Conservation (phyloP, 2,113 vertebrate species). For the Colius striatus region DNA sequence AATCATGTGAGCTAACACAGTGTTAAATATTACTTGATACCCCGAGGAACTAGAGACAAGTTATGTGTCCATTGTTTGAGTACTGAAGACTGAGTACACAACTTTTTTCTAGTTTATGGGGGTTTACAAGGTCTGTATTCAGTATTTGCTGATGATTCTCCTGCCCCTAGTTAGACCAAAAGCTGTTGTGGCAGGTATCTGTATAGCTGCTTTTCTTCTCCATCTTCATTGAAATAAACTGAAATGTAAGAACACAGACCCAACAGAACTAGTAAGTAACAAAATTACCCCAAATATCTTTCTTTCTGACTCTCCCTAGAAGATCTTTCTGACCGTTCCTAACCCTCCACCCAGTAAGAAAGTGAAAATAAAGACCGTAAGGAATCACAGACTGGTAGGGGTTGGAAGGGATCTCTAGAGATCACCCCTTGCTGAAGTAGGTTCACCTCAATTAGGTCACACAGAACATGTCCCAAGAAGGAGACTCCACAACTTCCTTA, state of each 20-base stretch:
- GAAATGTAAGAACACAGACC: background rate
- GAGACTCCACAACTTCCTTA: too few species aligned
- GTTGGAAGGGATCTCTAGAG: too few species aligned
- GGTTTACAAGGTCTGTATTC: background rate
- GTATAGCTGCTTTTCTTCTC: background rate
- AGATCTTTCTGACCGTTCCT: background rate
- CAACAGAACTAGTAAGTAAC: background rate
- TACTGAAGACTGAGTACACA: background rate
- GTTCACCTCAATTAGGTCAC: too few species aligned
- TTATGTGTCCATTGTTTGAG: background rate
- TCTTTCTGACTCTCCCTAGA: background rate
- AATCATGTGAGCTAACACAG: background rate
- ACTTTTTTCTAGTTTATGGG: background rate
- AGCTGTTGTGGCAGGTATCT: background rate
- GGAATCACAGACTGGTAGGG: too few species aligned
- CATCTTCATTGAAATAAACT: background rate
- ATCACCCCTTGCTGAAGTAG: too few species aligned
- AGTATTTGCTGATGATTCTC: background rate
- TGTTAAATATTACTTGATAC: background rate
- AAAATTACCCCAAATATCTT: background rate
- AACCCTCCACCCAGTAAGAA: background rate
- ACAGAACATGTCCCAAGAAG: too few species aligned
- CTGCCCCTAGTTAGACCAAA: background rate
- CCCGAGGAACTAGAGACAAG: background rate
- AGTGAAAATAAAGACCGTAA: background rate